A percentile compares a stretch with the other conserved stretches of the same genome.
Evolutionary conservation across 2,797 vertebrate genomes (phyloP).

Genomic region (Synaphobranchus kaupii): DNA sequence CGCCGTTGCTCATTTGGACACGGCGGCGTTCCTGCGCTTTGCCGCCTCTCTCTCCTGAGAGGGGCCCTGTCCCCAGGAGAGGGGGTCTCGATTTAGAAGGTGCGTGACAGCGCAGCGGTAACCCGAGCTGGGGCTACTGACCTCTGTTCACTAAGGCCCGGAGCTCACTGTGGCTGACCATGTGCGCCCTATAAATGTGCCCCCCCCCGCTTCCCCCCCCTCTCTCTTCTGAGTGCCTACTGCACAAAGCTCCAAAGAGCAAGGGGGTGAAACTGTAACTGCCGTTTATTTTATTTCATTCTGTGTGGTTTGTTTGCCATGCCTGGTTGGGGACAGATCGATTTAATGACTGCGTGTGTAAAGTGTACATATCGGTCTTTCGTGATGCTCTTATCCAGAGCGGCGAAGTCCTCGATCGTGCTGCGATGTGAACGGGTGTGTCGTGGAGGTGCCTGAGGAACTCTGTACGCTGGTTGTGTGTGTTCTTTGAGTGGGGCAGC

Average conservation of each 20-base stretch:
- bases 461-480: neutral
- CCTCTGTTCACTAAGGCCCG: neutral
- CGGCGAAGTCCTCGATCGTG: neutral
- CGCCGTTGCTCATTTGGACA: neutral
- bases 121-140: constrained; percentile 46
- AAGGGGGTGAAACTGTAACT: neutral
- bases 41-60: neutral
- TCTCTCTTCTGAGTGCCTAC: neutral
- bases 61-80: constrained; percentile 24
- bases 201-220: neutral
- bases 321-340: neutral
- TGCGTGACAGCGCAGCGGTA: constrained; percentile 49
- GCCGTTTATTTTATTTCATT: neutral
- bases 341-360: neutral
- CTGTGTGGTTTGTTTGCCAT: neutral
- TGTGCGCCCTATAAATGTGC: neutral
- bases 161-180: neutral
- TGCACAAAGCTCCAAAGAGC: neutral
- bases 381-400: neutral
- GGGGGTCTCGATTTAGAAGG: constrained; percentile 63
- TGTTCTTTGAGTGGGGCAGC: no score
- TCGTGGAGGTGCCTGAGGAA: neutral
- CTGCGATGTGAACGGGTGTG: neutral
- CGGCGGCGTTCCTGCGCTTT: neutral
- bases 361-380: neutral